phyloP scores from a whole-genome alignment of 2,888 invertebrate species.

The Callosobruchus maculatus region DNA sequence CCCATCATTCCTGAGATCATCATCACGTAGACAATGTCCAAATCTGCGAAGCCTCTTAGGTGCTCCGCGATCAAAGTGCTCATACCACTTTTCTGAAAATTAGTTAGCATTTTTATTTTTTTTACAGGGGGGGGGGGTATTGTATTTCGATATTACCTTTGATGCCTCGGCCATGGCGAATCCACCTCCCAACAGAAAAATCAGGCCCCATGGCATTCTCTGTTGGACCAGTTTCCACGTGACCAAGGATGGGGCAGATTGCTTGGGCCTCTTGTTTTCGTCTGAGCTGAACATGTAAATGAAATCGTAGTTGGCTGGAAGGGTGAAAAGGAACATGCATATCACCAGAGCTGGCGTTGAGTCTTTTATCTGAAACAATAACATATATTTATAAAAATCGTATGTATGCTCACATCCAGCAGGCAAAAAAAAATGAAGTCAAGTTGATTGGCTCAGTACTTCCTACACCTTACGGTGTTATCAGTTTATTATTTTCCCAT shows the following conservation, averaged over 20 bases:
- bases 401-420: too few species aligned
- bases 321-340: conserved; percentile 75
- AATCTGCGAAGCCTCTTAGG: conserved; percentile 61
- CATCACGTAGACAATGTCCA: conserved; percentile 64
- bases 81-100: conserved; percentile 52
- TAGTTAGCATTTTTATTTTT: neutral
- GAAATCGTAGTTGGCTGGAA: conserved; percentile 77
- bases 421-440: too few species aligned
- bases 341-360: conserved; percentile 81
- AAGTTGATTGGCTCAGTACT: too few species aligned
- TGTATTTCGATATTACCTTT: conserved; percentile 51
- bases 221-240: conserved; percentile 83
- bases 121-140: conserved; percentile 15
- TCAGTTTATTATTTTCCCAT: too few species aligned
- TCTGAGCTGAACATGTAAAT: conserved; percentile 62
- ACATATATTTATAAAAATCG: too few species aligned
- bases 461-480: too few species aligned
- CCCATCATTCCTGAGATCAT: conserved; percentile 74
- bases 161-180: conserved; percentile 89
- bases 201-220: conserved; percentile 87
- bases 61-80: conserved; percentile 71
- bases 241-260: conserved; percentile 67
- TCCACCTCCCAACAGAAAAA: conserved; percentile 84
- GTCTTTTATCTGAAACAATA: conserved; percentile 64
- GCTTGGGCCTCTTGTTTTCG: conserved; percentile 58